Evolutionary conservation across 2,888 invertebrate species (phyloP), one percentile per base, ranked within the genome.

Genomic region (Pammene aurita): DNA sequence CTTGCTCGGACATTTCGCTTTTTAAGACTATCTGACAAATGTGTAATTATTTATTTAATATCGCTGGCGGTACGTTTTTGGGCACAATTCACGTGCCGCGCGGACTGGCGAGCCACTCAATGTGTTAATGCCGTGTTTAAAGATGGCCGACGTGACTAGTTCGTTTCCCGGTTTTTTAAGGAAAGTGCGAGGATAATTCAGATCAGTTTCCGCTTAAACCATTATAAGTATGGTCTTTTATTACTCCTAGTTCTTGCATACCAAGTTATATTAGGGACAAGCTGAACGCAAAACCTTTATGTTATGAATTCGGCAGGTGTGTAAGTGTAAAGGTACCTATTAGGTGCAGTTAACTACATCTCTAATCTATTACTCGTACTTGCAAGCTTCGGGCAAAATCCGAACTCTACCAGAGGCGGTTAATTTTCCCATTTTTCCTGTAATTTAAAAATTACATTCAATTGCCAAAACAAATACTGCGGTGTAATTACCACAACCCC

Each of bases 11-110:
- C 87, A 85, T 84, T 85, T 84, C 81, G 86, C 88, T 92, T 91
- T 90, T 91, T 92, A 89, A 85, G 83, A 81, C 80, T 86, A 90
- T 88, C 89, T 91, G 92, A 92, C 92, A 92, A 92, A 92, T 92
- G 92, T 90, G 90, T 92, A 92, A 92, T 92, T 92, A 92, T 92
- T 90, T 92, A 92, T 92, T 91, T 91, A 90, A 92, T 92, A 90
- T 88, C 85, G 83, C 81, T 84, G 77, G 78, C 77, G 76, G 72
- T 81, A 82, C 88, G 78, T 75, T 80, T 91, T 92, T 89, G 91
- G 92, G 84, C 87, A 89, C 88, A 85, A 89, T 89, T 90, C 89
- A 78, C 87, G 88, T 92, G 81, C 89, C 87, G 67, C 74, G 77
- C 75, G 81, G 80, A 79, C 82, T 77, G 83, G 34, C n/a, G n/a